Evolutionary conservation across 2,113 vertebrate genomes (phyloP), one percentile per base, ranked within the genome.

Genomic region (Stigmatopora nigra): DNA sequence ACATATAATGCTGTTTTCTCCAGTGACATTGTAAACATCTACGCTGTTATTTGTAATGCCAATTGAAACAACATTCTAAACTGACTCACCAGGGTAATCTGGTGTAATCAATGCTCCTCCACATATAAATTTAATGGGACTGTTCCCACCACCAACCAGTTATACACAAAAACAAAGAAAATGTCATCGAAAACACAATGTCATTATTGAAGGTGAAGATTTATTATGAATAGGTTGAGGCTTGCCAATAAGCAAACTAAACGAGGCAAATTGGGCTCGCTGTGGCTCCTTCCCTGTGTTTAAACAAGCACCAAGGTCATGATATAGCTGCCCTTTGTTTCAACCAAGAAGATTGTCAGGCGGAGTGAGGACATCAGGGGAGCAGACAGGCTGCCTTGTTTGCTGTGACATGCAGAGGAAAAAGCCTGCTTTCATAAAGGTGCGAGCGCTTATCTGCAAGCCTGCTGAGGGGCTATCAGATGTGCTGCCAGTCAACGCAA

Each of bases 381-480:
- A 63, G 61, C 71, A 78, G 73, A 78, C 68, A 81, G 76, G 57
- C 69, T 47, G 72, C 35, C 75, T 72, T 78, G 85, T 86, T 90
- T 86, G 86, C 75, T 81, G 72, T 71, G 81, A 80, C n/a, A 45
- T 74, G 77, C 68, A 7, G 75, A 69, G 82, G 80, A 66, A 82
- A 78, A 61, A 70, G 73, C 69, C 73, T 77, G 84, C 87, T 87
- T 85, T 89, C 81, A 87, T 86, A 88, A 86, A 83, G 83, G 84
- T 61, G 72, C 67, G 25, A 67, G 64, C 13, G 76, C 87, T 88
- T 89, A 91, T 88, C 88, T 84, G 67, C 69, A 55, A 78, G 75
- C 74, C 79, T 78, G 83, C 86, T 80, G 70, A 78, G 77, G 68
- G 78, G 79, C 84, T 85, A 90, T 90, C 88, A 84, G 88, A 90